Evolutionary conservation across 2,888 invertebrate genomes (phyloP).

Genomic region (Muscina levida): DNA sequence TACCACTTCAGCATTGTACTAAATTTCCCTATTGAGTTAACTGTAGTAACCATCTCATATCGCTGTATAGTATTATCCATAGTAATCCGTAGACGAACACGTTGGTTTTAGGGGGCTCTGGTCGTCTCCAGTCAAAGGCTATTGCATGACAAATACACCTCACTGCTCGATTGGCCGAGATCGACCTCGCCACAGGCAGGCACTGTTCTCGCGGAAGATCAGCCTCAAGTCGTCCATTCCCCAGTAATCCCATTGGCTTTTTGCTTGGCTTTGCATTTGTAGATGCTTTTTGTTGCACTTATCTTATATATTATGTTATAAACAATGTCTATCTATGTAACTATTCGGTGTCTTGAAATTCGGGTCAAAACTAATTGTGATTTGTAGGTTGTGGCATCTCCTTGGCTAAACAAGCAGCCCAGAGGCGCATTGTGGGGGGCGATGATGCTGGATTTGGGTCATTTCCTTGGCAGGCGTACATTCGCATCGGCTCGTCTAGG

Average conservation of each 20-base stretch:
- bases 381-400: conserved; percentile 92
- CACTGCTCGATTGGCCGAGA: neutral
- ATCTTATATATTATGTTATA: conserved; percentile 31
- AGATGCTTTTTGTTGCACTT: conserved; percentile 49
- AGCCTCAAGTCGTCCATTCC: conserved; percentile 53
- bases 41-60: conserved; percentile 1
- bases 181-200: conserved; percentile 26
- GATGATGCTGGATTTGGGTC: conserved; percentile 96
- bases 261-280: conserved; percentile 42
- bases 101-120: conserved; percentile 18
- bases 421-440: conserved; percentile 94
- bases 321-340: conserved; percentile 7
- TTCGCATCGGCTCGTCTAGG: conserved; percentile 94
- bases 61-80: neutral
- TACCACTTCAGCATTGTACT: conserved; percentile 8
- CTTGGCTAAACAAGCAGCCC: conserved; percentile 90
- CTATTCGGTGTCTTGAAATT: conserved; percentile 46
- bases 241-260: conserved; percentile 16
- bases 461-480: conserved; percentile 97
- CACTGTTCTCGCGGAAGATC: conserved; percentile 63
- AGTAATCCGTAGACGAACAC: neutral
- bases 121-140: neutral
- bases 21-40: neutral
- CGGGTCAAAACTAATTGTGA: conserved; percentile 40
- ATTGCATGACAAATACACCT: conserved; percentile 16